Percentiles rank a stretch among this genome's conserved stretches.
These are phyloP conservation scores for Galbula dea DNA, from an alignment of 2,113 vertebrate genomes.

Conservation along the genomic window DNA sequence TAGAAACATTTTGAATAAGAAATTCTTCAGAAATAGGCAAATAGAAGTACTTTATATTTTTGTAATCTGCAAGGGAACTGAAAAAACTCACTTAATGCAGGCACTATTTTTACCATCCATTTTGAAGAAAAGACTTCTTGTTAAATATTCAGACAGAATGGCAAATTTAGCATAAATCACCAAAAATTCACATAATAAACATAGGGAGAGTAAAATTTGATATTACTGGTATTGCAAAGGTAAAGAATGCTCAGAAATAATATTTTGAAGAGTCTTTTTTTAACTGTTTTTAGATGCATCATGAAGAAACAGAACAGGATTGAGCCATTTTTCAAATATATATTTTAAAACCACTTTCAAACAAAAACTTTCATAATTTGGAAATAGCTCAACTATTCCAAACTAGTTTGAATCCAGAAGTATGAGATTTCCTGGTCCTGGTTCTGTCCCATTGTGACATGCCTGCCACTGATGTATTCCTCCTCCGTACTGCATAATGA, in stretches of 20 bases:
- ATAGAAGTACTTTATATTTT: not conserved
- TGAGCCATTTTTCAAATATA: fast-evolving
- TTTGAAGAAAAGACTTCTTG: not conserved
- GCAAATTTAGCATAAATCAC: not conserved
- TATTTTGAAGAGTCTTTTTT: not conserved
- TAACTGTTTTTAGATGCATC: not conserved
- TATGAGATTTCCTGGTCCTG: not conserved
- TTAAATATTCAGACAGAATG: not conserved
- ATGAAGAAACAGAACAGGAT: not conserved
- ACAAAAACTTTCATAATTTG: not conserved
- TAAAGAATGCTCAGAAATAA: not conserved
- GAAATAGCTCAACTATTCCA: not conserved
- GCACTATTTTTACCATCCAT: not conserved
- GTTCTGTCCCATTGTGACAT: not conserved
- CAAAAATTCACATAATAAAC: not conserved
- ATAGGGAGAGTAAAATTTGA: not conserved
- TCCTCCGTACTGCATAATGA: not conserved
- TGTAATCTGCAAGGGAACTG: not conserved
- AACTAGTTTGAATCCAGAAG: not conserved
- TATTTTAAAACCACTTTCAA: not conserved
- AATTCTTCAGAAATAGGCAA: not conserved
- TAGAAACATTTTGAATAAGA: not conserved
- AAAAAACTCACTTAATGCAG: not conserved
- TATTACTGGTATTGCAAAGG: not conserved
- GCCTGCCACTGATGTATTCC: not conserved